phyloP scores from a whole-genome alignment of 2,113 vertebrate species.

The Anthoscopus minutus region DNA sequence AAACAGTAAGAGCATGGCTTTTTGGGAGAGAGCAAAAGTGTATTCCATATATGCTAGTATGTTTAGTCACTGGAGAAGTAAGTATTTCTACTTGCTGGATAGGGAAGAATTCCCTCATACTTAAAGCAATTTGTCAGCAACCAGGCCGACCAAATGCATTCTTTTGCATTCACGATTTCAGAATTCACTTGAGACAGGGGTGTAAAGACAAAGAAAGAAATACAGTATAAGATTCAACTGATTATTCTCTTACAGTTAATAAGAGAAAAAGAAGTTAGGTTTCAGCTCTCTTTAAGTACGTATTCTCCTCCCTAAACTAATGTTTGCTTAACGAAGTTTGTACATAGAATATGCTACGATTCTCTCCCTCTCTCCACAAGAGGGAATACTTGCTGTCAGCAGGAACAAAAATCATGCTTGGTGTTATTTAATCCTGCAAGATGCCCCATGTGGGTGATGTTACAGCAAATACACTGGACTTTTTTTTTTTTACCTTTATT shows the following conservation, averaged over 20 bases:
- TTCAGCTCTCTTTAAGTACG: background rate
- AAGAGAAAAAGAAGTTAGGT: background rate
- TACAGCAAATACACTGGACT: background rate
- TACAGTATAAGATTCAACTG: background rate
- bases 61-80: background rate
- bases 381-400: background rate
- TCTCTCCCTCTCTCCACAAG: background rate
- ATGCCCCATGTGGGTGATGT: background rate
- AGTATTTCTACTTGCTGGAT: background rate
- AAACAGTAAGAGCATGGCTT: background rate
- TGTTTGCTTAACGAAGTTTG: background rate
- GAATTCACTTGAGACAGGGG: background rate
- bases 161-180: background rate
- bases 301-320: background rate
- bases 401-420: background rate
- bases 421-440: background rate
- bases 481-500: background rate
- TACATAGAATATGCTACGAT: background rate
- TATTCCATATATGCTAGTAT: background rate
- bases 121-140: background rate
- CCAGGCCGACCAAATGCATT: background rate
- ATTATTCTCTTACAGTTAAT: background rate
- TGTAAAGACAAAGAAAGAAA: background rate
- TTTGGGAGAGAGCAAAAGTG: background rate
- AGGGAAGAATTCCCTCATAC: background rate